Evolutionary conservation across 2,113 vertebrate species (phyloP).

Genomic region (Psilopsiagon aymara): DNA sequence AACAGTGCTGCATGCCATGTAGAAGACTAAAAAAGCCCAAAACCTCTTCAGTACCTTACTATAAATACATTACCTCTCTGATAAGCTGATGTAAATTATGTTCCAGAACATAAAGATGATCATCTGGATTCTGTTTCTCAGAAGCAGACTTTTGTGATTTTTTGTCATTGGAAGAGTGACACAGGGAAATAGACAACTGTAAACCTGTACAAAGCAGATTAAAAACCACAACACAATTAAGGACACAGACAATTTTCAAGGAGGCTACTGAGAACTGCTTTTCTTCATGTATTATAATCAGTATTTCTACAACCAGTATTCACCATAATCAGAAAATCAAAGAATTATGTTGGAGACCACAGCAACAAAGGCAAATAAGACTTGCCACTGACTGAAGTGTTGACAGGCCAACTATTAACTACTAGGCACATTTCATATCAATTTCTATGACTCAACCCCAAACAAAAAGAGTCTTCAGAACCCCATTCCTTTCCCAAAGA

Average conservation of each 20-base stretch:
- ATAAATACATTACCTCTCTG: constrained; percentile 84
- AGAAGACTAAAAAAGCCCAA: neutral
- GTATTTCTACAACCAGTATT: neutral
- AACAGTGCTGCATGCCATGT: rapidly evolving
- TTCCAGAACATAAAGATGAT: constrained; percentile 95
- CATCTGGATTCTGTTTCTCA: constrained; percentile 88
- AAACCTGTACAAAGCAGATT: constrained; percentile 77
- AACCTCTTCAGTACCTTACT: neutral
- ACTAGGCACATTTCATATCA: neutral
- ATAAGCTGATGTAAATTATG: constrained; percentile 97
- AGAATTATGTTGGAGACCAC: neutral
- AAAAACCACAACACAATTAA: neutral
- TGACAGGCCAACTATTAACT: neutral
- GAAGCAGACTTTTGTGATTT: constrained; percentile 84
- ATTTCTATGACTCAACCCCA: neutral
- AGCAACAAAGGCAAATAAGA: neutral
- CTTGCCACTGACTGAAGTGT: neutral
- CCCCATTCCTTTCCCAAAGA: neutral
- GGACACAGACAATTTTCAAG: neutral
- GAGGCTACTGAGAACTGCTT: neutral
- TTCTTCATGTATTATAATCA: neutral
- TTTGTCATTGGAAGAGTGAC: constrained; percentile 93
- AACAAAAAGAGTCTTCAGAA: neutral
- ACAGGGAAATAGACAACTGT: constrained; percentile 94
- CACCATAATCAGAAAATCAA: neutral